Conservation (phyloP, 2,888 invertebrate species). For the Amaurobius ferox region DNA sequence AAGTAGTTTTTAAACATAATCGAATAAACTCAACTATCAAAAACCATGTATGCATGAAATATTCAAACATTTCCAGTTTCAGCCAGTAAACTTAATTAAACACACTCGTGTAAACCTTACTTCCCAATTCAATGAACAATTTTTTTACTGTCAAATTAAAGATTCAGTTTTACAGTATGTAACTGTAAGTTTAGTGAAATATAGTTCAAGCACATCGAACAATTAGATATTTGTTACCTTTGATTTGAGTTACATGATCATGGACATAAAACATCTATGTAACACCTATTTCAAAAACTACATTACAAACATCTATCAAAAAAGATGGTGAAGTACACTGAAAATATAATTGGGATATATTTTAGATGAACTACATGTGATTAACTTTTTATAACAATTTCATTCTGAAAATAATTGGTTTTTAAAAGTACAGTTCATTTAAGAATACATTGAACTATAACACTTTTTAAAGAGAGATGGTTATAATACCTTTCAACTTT, state of each 20-base stretch:
- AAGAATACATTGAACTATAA: background rate
- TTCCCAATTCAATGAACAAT: background rate
- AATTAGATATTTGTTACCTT: background rate
- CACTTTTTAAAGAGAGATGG: background rate
- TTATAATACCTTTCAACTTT: background rate
- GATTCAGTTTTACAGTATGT: too few relatives aligned
- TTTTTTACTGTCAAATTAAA: too few relatives aligned
- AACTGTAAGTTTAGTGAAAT: background rate
- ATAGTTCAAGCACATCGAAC: slow-evolving; percentile 1
- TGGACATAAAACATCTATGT: slow-evolving; percentile 8
- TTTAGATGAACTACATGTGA: background rate
- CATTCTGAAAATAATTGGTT: background rate
- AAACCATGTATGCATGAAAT: too few relatives aligned
- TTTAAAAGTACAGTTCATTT: too few relatives aligned
- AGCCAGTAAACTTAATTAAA: too few relatives aligned
- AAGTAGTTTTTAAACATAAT: too few relatives aligned
- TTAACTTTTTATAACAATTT: background rate
- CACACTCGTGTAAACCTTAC: background rate
- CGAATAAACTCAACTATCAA: too few relatives aligned
- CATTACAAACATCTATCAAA: slow-evolving; percentile 16
- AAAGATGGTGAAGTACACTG: slow-evolving; percentile 3
- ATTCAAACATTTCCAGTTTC: too few relatives aligned
- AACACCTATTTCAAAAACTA: slow-evolving; percentile 14
- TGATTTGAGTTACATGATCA: background rate
- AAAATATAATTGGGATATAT: background rate